A percentile compares a stretch with the other conserved stretches of the same genome.
These are phyloP conservation scores for Triplophysa tibetana DNA, from an alignment of 2,113 vertebrate genomes.

Conservation along the genomic window DNA sequence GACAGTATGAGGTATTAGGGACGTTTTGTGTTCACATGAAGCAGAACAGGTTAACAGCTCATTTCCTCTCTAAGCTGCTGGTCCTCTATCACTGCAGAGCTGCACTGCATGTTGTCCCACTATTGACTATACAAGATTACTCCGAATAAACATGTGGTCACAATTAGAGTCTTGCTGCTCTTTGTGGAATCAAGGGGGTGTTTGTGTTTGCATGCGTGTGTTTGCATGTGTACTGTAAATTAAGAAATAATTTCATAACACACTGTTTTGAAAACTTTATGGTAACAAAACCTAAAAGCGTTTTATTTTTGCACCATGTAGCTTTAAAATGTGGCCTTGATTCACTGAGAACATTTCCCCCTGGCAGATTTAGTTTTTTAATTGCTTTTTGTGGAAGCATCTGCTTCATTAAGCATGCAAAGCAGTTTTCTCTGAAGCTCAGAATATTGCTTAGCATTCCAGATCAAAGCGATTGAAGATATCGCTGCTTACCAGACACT, in stretches of 20 bases:
- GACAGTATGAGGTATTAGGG: neutral
- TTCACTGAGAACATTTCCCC: neutral
- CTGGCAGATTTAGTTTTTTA: neutral
- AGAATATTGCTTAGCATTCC: neutral
- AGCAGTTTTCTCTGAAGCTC: neutral
- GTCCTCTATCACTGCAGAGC: slow-evolving; percentile 37
- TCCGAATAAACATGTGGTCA: slow-evolving; percentile 54
- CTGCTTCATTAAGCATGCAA: slow-evolving; percentile 27
- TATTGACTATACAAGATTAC: slow-evolving; percentile 39
- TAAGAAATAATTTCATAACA: neutral
- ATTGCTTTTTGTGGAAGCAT: neutral
- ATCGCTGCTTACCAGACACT: slow-evolving; percentile 88
- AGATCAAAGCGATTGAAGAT: slow-evolving; percentile 20
- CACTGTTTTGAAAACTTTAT: neutral
- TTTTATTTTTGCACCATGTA: neutral
- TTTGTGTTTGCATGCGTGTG: neutral
- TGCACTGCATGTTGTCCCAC: slow-evolving; percentile 47
- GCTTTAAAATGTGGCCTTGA: neutral
- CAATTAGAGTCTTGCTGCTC: slow-evolving; percentile 3
- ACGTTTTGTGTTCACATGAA: slow-evolving; percentile 11
- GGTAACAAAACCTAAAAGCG: too few species aligned
- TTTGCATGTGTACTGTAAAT: neutral
- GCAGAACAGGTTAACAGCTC: slow-evolving; percentile 28
- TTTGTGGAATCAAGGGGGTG: neutral
- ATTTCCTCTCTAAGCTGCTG: slow-evolving; percentile 40